Base-by-base conservation (phyloP, 2,888 invertebrate genomes). In the Cetonia aurata region DNA sequence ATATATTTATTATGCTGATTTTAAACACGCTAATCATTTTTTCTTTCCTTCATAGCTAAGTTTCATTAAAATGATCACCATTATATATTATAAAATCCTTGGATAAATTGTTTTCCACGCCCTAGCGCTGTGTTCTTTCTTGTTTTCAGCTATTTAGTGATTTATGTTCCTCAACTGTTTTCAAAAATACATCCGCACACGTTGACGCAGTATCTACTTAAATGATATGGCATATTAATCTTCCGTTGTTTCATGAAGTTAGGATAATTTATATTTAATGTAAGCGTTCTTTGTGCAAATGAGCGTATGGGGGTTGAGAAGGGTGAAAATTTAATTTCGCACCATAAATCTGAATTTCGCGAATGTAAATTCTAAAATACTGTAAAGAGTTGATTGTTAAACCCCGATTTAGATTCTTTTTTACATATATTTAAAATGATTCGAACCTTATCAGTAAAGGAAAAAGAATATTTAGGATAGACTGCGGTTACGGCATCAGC, bases 121-220 rank as follows among this genome's bases (percentile, higher is more conserved):
- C 41, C 41, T 13, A 41, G 41, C 57, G 37, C 37, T 46, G 56
- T 41, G 44, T 67, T 67, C 56, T 57, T 57, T 57, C 37, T 13
- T 19, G 67, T 56, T 67, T 67, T 56, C 67, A 57, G 15, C 53
- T 44, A 56, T 67, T 44, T 33, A 17, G 55, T 55, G 55, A 55
- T 55, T 55, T 55, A 55, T 55, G 33, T 33, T 33, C 31, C 33
- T 37, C 37, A 37, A 37, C 8, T 6, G 37, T 37, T 9, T 8
- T 1, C 8, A 37, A 37, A 37, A 37, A 37, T 37, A 6, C 1
- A 37, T 55, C 33, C 3, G 33, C 13, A 31, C 31, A 33, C 37
- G 31, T 55, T 55, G 33, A 33, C 55, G 31, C 33, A 55, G 33
- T 41, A 57, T 41, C 15, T 57, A 57, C 57, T 57, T 57, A 57